Conservation (phyloP, 1,140 invertebrate genomes). For the Trachymyrmex septentrionalis region DNA sequence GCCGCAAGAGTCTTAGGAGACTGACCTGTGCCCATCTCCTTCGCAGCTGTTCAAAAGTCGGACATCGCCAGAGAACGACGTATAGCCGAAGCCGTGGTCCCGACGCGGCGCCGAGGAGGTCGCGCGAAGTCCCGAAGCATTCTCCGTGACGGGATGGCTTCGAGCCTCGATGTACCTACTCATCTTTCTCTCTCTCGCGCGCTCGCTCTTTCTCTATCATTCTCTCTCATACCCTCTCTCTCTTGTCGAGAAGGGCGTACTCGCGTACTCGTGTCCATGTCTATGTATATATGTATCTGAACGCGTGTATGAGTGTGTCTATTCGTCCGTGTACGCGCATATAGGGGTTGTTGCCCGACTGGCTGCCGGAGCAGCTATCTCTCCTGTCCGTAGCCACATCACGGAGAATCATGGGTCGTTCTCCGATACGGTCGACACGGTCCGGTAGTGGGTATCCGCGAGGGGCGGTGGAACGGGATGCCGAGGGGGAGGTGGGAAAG, state of each 20-base stretch:
- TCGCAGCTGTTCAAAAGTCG: constrained; percentile 79
- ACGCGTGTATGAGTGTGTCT: background rate
- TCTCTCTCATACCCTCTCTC: constrained; percentile 17
- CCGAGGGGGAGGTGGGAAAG: constrained; percentile 12
- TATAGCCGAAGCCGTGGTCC: constrained; percentile 65
- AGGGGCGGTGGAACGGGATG: constrained; percentile 30
- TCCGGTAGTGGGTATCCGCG: constrained; percentile 33
- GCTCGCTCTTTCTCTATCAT: constrained; percentile 50
- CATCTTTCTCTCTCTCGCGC: constrained; percentile 17
- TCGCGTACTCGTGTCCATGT: constrained; percentile 63
- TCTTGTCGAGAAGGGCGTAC: constrained; percentile 70
- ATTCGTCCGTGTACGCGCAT: constrained; percentile 36
- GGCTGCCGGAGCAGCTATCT: constrained; percentile 72
- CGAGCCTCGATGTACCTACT: constrained; percentile 75
- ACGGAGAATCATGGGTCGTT: constrained; percentile 76
- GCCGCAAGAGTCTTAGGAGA: constrained; percentile 68
- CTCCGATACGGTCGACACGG: constrained; percentile 65
- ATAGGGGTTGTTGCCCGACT: constrained; percentile 74
- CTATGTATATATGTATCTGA: constrained; percentile 27
- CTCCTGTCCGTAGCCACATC: constrained; percentile 73
- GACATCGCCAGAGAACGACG: constrained; percentile 77
- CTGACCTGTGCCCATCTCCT: constrained; percentile 84
- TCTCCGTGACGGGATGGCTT: constrained; percentile 77
- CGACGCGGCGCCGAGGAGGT: constrained; percentile 72
- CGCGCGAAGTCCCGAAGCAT: constrained; percentile 76